Conservation (phyloP, 2,888 invertebrate genomes). For the Venustoraphidia nigricollis region DNA sequence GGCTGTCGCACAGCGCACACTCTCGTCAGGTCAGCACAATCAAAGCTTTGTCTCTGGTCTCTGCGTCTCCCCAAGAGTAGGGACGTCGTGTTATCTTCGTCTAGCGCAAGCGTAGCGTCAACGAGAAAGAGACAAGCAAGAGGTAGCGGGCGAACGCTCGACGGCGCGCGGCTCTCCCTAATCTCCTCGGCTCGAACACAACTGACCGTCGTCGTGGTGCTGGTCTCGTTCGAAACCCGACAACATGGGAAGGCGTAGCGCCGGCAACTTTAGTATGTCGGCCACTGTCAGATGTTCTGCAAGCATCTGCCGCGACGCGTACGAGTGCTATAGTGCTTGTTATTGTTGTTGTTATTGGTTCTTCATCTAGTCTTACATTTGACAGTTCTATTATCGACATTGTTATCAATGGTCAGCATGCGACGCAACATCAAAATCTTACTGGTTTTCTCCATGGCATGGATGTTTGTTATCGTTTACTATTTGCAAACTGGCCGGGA, state of each 20-base stretch:
- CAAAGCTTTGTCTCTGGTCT: no score
- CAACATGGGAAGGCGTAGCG: background rate
- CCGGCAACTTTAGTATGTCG: slow-evolving; percentile 6
- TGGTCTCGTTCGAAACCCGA: no score
- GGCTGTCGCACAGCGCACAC: no score
- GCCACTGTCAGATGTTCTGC: slow-evolving; percentile 1
- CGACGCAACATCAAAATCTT: slow-evolving; percentile 45
- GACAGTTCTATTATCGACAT: background rate
- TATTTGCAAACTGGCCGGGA: slow-evolving; percentile 40
- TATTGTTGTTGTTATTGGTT: background rate
- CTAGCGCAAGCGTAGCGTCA: no score
- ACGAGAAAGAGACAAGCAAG: no score
- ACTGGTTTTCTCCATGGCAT: slow-evolving; percentile 40
- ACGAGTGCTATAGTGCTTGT: background rate
- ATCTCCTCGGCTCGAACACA: no score
- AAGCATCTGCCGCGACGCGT: background rate
- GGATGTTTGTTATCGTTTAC: slow-evolving; percentile 48
- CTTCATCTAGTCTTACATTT: background rate
- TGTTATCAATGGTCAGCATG: slow-evolving; percentile 24
- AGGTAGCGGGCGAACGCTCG: no score
- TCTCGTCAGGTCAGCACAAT: no score
- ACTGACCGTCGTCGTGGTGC: no score
- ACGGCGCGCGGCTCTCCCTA: no score
- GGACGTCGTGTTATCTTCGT: no score
- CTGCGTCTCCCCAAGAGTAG: no score